Base-by-base conservation (phyloP, 1,140 invertebrate species). In the Bombus affinis region DNA sequence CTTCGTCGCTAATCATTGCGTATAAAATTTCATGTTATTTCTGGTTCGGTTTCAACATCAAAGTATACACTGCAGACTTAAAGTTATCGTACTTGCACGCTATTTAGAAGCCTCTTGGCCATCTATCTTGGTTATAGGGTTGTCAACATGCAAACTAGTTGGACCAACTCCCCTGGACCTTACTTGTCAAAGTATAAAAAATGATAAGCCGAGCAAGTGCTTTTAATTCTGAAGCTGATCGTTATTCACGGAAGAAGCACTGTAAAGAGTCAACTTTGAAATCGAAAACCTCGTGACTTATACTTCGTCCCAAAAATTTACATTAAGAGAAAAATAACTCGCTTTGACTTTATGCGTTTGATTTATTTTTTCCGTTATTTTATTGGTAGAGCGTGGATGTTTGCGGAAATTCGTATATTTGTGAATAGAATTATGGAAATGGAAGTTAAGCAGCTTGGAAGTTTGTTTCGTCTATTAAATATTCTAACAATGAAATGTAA, bases 111-210 rank as follows among this genome's bases (percentile, higher is more conserved):
- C 28, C 44, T 57, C 44, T 25, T 39, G 53, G 22, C 15, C 42
- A 71, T 71, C 25, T 32, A 35, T 22, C 47, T 8, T 12, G 66
- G 32, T 57, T 80, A 80, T 57, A 28, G 66, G 44, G 44, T 57
- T 71, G 44, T 70, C 42, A 71, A 80, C 66, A 57, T 70, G 66
- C 44, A 80, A 80, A 80, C 78, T 80, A 71, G 66, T 53, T 71
- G 8, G 47, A 71, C 78, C 28, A 35, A 35, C 22, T 57, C 35
- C 9, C 15, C 3, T 25, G 42, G 12, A 79, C 32, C 39, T 47
- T 35, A 68, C 35, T 79, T 22, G 10, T 32, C 39, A 37, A 71
- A 71, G 42, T 80, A 71, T 71, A 57, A 80, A 71, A 53, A 44
- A 35, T 57, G 35, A n/a, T 71, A 71, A 80, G 66, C 78, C 32